Evolutionary conservation across 2,888 invertebrate species (phyloP).

Genomic region (Drosophila testacea): DNA sequence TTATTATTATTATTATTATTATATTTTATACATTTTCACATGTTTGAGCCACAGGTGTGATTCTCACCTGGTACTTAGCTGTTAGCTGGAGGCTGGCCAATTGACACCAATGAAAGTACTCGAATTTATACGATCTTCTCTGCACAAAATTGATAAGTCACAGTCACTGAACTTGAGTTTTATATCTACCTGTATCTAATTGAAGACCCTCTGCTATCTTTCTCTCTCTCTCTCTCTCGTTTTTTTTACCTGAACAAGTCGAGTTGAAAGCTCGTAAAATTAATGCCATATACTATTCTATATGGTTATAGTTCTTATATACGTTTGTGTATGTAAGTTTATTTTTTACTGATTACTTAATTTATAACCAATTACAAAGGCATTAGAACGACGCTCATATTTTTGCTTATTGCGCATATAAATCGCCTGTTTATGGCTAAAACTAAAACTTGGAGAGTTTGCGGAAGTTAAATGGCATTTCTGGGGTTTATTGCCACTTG

Average conservation of each 20-base stretch:
- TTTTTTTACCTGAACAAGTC: conserved; percentile 1
- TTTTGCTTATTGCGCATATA: conserved; percentile 74
- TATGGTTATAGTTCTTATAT: conserved; percentile 2
- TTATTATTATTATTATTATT: neutral
- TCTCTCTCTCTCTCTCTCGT: neutral
- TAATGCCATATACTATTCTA: conserved; percentile 1
- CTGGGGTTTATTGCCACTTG: conserved; percentile 58
- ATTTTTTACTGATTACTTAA: conserved; percentile 68
- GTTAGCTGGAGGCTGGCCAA: conserved; percentile 42
- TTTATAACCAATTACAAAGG: conserved; percentile 78
- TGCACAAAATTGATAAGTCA: conserved; percentile 42
- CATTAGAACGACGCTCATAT: conserved; percentile 61
- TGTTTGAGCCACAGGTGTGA: conserved; percentile 28
- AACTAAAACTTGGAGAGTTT: conserved; percentile 46
- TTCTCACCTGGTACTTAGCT: conserved; percentile 22
- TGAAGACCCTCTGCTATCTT: conserved; percentile 15
- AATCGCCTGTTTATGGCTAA: conserved; percentile 65
- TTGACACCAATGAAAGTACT: conserved; percentile 68
- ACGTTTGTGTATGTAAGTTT: neutral
- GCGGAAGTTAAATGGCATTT: conserved; percentile 70
- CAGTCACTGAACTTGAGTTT: conserved; percentile 50
- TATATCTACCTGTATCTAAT: conserved; percentile 37
- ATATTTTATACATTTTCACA: conserved; percentile 15
- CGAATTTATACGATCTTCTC: conserved; percentile 19
- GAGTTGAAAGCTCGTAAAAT: conserved; percentile 16